Base-by-base conservation (phyloP, 1,140 invertebrate species). In the Popillia japonica region DNA sequence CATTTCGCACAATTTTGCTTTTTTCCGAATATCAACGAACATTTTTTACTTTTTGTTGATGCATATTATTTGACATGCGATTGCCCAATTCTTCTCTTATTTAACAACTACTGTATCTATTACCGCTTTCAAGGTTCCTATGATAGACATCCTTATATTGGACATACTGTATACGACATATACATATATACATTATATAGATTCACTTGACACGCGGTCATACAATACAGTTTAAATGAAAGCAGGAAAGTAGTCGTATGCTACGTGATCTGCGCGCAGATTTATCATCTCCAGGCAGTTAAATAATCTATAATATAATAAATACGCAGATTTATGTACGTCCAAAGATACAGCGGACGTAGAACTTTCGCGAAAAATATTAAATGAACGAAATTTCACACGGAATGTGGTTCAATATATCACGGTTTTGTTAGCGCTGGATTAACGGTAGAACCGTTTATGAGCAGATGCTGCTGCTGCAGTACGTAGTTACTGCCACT, bases 361-460 rank as follows among this genome's bases (percentile, higher is more conserved):
- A 40, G 7, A 42, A 74, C 27, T 40, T 42, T 40, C 41, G 41
- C 41, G 41, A n/a, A 40, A 74, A 74, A 74, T 41, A 44, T 40
- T 44, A 44, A 14, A 42, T 42, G 34, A 74, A 74, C 34, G 41
- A 74, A 74, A 74, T 74, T 74, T 74, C 72, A 41, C 72, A 74
- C 72, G 40, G 72, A 74, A 74, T 42, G 34, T 17, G 9, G 72
- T 74, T 74, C 72, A 74, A 74, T 74, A 74, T 74, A 74, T 74
- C 72, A 74, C 72, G 14, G 61, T 6, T 68, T 68, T 22, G 61
- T 22, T 14, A 68, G 22, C 20, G 20, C 22, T 68, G 61, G 61
- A 68, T 68, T 68, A 68, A 68, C 22, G 22, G 61, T 68, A 14
- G 27, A 68, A 68, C 61, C 61, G 61, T 68, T 68, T 68, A 68